Evolutionary conservation across 2,797 vertebrate species (phyloP), one percentile per base, ranked within the genome.

Genomic region (Amniataba percoides): DNA sequence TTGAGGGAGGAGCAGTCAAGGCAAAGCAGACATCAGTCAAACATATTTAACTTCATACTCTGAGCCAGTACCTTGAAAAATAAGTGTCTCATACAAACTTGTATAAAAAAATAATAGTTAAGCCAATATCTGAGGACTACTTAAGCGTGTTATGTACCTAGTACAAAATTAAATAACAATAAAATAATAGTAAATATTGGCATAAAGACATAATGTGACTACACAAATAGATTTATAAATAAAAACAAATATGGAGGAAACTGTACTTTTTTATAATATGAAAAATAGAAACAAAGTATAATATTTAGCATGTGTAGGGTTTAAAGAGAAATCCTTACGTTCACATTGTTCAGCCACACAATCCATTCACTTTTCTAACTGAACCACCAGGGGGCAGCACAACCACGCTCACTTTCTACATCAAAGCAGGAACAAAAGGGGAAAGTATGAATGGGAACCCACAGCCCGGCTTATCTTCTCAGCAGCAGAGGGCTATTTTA

Each of bases 101-200:
- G 71, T 82, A 85, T 82, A 84, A 83, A 92, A 86, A 91, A 86
- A 34, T 89, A 86, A 78, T 63, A 64, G 69, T 83, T 65, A 77
- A 80, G 72, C 68, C 64, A 83, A 87, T 78, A 90, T 85, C 77
- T 51, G 72, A 84, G 52, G 63, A 87, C 85, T 91, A 94, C 78
- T 51, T 82, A 74, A 87, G 70, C 72, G 84, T 80, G 76, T 81
- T 82, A 80, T 89, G 90, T 89, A 92, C 83, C 88, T 90, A 82
- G 83, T 94, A 94, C 89, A 93, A 93, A 93, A 87, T 83, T 92
- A 93, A 92, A 94, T 88, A 88, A 89, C 49, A 89, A 87, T 78
- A 83, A 76, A 74, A 85, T 75, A 74, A 86, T 19, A 71, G 71
- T 80, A 82, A 83, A 88, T 86, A 86, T 82, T 51, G 78, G 62